Percentiles rank a stretch among this genome's conserved stretches.
Evolutionary conservation across 2,888 invertebrate species (phyloP).

Genomic region (Octonoba sinensis): DNA sequence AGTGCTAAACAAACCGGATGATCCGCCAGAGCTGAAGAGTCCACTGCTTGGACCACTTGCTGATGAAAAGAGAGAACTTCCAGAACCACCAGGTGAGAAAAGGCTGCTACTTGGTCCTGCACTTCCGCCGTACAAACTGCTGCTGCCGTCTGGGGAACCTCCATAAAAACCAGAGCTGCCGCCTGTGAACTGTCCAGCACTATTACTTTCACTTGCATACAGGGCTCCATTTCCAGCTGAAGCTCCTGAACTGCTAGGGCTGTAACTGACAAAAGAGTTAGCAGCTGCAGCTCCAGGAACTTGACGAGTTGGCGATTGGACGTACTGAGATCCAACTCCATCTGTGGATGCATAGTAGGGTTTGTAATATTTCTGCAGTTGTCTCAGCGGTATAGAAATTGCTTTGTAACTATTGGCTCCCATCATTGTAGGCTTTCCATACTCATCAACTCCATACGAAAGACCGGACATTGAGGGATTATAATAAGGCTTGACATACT

Average conservation of each 20-base stretch:
- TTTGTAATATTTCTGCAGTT: conserved; percentile 59
- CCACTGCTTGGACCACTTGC: conserved; percentile 16
- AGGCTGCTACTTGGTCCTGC: conserved; percentile 8
- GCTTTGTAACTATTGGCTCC: conserved; percentile 43
- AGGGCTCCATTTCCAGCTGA: conserved; percentile 10
- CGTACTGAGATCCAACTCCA: background rate
- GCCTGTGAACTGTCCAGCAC: conserved; percentile 36
- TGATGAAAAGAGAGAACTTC: background rate
- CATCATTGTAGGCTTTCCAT: conserved; percentile 40
- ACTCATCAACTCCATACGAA: conserved; percentile 30
- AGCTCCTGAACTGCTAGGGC: conserved; percentile 5
- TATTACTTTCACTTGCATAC: conserved; percentile 47
- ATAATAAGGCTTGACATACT: conserved; percentile 58
- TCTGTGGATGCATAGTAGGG: conserved; percentile 44
- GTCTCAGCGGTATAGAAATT: conserved; percentile 50
- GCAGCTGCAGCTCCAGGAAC: conserved; percentile 21
- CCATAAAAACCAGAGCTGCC: conserved; percentile 18
- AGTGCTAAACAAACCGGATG: conserved; percentile 1
- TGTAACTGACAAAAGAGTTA: conserved; percentile 18
- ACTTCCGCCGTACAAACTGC: background rate
- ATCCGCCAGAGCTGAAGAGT: conserved; percentile 23
- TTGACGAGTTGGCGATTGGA: conserved; percentile 5
- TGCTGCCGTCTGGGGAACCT: conserved; percentile 1
- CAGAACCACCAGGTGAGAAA: conserved; percentile 7
- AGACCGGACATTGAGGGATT: conserved; percentile 26